Evolutionary conservation across 2,797 vertebrate genomes (phyloP).

Genomic region (Alectoris magna): DNA sequence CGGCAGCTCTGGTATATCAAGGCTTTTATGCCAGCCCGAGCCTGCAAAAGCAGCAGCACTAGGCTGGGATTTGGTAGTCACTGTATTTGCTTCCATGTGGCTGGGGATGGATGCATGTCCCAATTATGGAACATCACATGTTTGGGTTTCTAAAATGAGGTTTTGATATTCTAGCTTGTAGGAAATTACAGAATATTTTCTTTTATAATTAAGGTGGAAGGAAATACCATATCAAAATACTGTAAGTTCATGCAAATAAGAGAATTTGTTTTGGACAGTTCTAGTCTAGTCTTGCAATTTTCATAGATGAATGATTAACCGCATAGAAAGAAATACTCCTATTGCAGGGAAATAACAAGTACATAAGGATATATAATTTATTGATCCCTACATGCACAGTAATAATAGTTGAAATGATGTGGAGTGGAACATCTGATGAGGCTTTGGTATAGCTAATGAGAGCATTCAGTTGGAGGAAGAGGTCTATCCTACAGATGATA

Average conservation of each 20-base stretch:
- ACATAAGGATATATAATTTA: background rate
- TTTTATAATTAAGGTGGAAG: conserved; percentile 13
- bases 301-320: background rate
- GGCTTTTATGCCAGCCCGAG: background rate
- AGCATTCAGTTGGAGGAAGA: background rate
- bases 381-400: background rate
- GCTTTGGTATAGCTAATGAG: background rate
- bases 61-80: background rate
- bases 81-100: background rate
- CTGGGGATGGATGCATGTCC: background rate
- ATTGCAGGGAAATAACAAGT: background rate
- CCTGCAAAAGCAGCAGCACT: background rate
- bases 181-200: conserved; percentile 18
- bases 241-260: background rate
- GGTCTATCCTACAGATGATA: background rate
- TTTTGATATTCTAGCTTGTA: conserved; percentile 11
- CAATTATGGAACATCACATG: background rate
- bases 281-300: background rate
- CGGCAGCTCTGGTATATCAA: background rate
- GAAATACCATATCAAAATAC: background rate
- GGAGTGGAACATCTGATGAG: background rate
- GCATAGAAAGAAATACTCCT: background rate
- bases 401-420: background rate
- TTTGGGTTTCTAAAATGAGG: background rate
- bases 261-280: conserved; percentile 10